Percentiles rank a stretch among this genome's conserved stretches.
phyloP scores from a whole-genome alignment of 2,797 vertebrate species.

The Scolopax bukidnonensis region DNA sequence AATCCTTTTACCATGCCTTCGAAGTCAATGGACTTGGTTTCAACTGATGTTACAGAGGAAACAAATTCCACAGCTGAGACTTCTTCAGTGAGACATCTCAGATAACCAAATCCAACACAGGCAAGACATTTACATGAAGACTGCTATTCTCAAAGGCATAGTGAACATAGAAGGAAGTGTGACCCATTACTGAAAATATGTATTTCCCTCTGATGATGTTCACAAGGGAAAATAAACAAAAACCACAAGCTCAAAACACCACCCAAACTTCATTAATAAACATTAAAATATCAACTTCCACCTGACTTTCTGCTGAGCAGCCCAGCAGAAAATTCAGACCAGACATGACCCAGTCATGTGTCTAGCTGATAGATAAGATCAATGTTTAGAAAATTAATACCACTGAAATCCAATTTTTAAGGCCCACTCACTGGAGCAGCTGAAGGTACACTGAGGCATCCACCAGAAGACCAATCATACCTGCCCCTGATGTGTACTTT shows the following conservation, averaged over 20 bases:
- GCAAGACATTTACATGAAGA: background rate
- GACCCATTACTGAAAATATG: background rate
- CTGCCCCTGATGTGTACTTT: background rate
- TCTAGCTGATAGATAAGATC: background rate
- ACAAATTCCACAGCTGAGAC: background rate
- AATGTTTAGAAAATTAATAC: background rate
- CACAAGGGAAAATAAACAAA: background rate
- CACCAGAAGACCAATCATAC: background rate
- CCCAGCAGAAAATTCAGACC: background rate
- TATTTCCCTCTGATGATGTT: constrained; percentile 22
- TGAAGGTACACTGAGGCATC: background rate
- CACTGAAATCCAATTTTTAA: background rate
- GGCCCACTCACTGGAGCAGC: background rate
- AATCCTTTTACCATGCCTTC: background rate
- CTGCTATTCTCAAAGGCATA: background rate
- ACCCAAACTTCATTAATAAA: background rate
- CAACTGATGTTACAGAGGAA: background rate
- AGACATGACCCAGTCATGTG: background rate
- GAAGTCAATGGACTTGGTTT: background rate
- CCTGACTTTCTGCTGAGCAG: background rate
- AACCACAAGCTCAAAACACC: background rate
- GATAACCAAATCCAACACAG: background rate
- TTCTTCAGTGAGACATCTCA: background rate
- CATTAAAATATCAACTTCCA: background rate
- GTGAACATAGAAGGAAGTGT: background rate